Evolutionary conservation across 2,888 invertebrate species (phyloP).

Genomic region (Octodonta nipae): DNA sequence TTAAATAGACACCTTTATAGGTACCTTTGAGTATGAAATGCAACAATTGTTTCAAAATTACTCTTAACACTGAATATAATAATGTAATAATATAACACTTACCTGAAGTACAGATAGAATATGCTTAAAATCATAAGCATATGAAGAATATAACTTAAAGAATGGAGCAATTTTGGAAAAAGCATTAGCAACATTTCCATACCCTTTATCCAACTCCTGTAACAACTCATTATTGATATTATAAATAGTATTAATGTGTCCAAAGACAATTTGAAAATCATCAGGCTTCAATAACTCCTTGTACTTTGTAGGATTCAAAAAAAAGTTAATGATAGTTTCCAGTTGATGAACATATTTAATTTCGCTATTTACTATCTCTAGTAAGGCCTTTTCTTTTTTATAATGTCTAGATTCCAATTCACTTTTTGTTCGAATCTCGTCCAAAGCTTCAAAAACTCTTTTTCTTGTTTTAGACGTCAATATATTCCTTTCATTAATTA

Average conservation of each 20-base stretch:
- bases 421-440: slow-evolving; percentile 33
- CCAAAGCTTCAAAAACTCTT: slow-evolving; percentile 46
- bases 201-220: slow-evolving; percentile 41
- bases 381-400: slow-evolving; percentile 41
- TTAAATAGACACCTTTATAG: too few relatives aligned
- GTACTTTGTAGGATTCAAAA: slow-evolving; percentile 45
- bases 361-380: slow-evolving; percentile 59
- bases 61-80: too few relatives aligned
- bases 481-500: slow-evolving; percentile 47
- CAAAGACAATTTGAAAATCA: slow-evolving; percentile 44
- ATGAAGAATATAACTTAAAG: slow-evolving; percentile 64
- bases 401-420: slow-evolving; percentile 29
- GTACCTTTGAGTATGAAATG: too few relatives aligned
- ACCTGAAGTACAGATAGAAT: slow-evolving; percentile 49
- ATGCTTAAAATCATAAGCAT: slow-evolving; percentile 59
- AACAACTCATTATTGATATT: slow-evolving; percentile 49
- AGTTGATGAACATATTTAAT: slow-evolving; percentile 54
- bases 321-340: slow-evolving; percentile 49
- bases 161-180: slow-evolving; percentile 62
- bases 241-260: slow-evolving; percentile 50
- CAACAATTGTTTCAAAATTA: too few relatives aligned
- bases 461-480: slow-evolving; percentile 46
- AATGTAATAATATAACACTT: slow-evolving; percentile 15
- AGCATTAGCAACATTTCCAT: slow-evolving; percentile 48
- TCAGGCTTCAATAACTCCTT: slow-evolving; percentile 38